Evolutionary conservation across 2,888 invertebrate genomes (phyloP), one percentile per base, ranked within the genome.

Genomic region (Polyommatus iphigenia): DNA sequence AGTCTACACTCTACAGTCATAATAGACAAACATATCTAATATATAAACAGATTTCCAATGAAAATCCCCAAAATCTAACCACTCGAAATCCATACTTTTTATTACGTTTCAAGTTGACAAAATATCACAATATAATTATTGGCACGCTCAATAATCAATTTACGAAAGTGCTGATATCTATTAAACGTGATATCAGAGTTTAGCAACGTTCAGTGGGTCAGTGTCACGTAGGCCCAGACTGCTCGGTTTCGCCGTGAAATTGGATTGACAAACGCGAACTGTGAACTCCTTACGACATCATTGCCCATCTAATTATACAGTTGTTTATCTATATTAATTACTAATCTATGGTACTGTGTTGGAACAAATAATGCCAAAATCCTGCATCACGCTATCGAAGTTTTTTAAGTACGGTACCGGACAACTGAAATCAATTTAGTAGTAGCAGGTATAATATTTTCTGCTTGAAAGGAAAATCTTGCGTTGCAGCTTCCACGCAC

Each of bases 161-260:
- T 79, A 78, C 62, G 59, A 79, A 78, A 77, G 67, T 67, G 18
- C 8, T 71, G 54, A 67, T 15, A 76, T 78, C 75, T 75, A 75
- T 54, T 29, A 54, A 50, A 75, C 6, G 41, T 10, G 54, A 72
- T 80, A 77, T 71, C 24, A 78, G 80, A 54, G 75, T 82, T 78
- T 81, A 81, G 79, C 79, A 79, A 79, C 80, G 81, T 81, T 80
- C 81, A 90, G 88, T 91, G 83, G 93, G 93, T 93, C 93, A 93
- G 88, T 93, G 93, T 91, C 93, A 91, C 20, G 85, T 82, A 87
- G 86, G 85, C 87, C 87, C 87, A 87, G 85, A 84, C 84, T 85
- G 88, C 15, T 86, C 89, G 89, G 87, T 88, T 87, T 86, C 84
- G 81, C 86, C 88, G 89, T 90, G 88, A 92, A 93, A 93, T 91